Evolutionary conservation across 2,113 vertebrate species (phyloP).

Genomic region (Sylvilagus bachmani): DNA sequence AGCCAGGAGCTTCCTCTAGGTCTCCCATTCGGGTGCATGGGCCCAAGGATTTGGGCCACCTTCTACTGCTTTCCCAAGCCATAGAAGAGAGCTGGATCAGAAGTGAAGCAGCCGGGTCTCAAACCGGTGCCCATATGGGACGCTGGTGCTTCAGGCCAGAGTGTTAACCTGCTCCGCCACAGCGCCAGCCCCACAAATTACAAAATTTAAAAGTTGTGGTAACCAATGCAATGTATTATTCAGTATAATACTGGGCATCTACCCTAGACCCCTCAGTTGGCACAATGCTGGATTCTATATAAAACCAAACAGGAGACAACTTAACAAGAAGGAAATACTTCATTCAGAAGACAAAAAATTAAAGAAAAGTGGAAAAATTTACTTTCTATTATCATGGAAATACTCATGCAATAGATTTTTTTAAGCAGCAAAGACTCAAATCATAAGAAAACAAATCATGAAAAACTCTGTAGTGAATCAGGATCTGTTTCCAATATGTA

Average conservation of each 20-base stretch:
- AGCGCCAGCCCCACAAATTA: too few relatives aligned
- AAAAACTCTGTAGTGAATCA: neutral
- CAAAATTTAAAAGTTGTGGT: too few relatives aligned
- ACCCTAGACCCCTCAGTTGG: neutral
- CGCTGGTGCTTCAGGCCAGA: too few relatives aligned
- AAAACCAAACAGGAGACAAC: neutral
- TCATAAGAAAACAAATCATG: conserved; percentile 29
- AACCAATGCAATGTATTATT: neutral
- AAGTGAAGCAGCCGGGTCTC: too few relatives aligned
- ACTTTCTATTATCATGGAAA: conserved; percentile 5
- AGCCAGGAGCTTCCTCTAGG: too few relatives aligned
- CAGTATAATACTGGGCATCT: neutral
- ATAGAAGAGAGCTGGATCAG: too few relatives aligned
- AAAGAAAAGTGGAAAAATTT: conserved; percentile 37
- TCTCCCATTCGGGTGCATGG: too few relatives aligned
- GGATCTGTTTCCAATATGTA: neutral
- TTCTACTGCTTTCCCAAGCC: too few relatives aligned
- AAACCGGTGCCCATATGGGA: too few relatives aligned
- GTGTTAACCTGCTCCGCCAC: too few relatives aligned
- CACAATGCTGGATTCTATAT: neutral
- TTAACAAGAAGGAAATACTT: conserved; percentile 1
- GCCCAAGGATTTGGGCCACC: too few relatives aligned
- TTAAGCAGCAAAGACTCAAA: neutral
- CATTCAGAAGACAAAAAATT: neutral
- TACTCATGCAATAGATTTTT: neutral